A percentile compares a stretch with the other conserved stretches of the same genome.
phyloP scores from a whole-genome alignment of 2,888 invertebrate genomes.

The Cephalotes varians region DNA sequence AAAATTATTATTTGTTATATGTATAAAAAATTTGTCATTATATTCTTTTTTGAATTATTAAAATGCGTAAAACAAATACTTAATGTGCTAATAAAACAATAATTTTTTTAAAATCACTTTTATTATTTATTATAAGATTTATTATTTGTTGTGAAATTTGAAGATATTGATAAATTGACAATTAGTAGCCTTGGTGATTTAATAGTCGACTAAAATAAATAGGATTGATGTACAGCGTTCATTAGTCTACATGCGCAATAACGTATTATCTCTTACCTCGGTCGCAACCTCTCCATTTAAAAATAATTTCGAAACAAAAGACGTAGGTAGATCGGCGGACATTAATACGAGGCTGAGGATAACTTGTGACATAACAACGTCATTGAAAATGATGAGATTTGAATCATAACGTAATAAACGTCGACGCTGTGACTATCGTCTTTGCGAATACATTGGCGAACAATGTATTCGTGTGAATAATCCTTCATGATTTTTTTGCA shows the following conservation, averaged over 20 bases:
- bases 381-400: constrained; percentile 2
- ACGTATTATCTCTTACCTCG: background rate
- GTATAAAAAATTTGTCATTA: background rate
- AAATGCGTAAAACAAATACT: background rate
- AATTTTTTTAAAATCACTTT: too few species aligned
- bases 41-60: background rate
- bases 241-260: constrained; percentile 12
- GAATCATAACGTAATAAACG: constrained; percentile 3
- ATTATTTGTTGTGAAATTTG: background rate
- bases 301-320: constrained; percentile 53
- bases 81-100: background rate
- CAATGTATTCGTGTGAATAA: background rate
- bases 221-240: constrained; percentile 1
- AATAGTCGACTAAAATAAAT: constrained; percentile 36
- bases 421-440: background rate
- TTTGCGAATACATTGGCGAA: background rate
- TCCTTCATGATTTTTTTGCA: background rate
- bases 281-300: constrained; percentile 23
- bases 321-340: constrained; percentile 8
- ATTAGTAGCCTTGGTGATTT: background rate
- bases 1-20: too few species aligned
- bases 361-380: background rate
- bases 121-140: too few species aligned
- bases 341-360: constrained; percentile 3
- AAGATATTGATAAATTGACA: background rate